Base-by-base conservation (phyloP, 2,888 invertebrate genomes). In the Schrankia costaestrigalis region DNA sequence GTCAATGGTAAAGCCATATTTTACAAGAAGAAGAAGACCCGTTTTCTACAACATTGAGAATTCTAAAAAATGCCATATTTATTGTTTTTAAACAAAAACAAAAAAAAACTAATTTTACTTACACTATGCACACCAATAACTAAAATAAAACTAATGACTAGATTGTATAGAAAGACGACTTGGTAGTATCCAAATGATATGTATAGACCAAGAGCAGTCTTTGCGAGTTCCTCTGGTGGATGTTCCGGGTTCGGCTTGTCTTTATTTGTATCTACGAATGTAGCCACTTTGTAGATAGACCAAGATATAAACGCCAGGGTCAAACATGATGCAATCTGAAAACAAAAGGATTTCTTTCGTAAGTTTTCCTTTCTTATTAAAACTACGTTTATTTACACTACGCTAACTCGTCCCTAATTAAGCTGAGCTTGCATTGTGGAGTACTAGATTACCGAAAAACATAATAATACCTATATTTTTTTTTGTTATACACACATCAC, bases 111-210 rank as follows among this genome's bases (percentile, higher is more conserved):
- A n/a, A n/a, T n/a, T n/a, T n/a, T 18, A 58, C 74, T 69, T 51
- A 86, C 86, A 64, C 30, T 56, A 49, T 84, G 85, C 1, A 76
- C 66, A 2, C 83, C 84, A 12, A 81, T 39, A 7, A 86, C 60
- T 13, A 85, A 54, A 18, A 85, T 25, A 1, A 78, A 1, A 41
- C 71, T 78, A 10, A 84, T 72, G 0, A 63, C 36, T 6, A 78
- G 35, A 44, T 75, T 71, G 38, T 67, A 77, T 3, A 80, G 27
- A 33, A 72, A 77, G 12, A 83, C 75, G 0, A 78, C 33, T 2
- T 83, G 40, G 21, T 78, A 71, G 35, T 77, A 79, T 0, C 63
- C 79, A 14, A 81, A 79, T 0, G 78, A 61, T n/a, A 84, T 54
- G 48, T 85, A 85, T 9, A 84, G 48, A 9, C 69, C 64, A 1